These are phyloP conservation scores for Tiliacea aurago DNA, from an alignment of 2,888 invertebrate species.

Conservation along the genomic window DNA sequence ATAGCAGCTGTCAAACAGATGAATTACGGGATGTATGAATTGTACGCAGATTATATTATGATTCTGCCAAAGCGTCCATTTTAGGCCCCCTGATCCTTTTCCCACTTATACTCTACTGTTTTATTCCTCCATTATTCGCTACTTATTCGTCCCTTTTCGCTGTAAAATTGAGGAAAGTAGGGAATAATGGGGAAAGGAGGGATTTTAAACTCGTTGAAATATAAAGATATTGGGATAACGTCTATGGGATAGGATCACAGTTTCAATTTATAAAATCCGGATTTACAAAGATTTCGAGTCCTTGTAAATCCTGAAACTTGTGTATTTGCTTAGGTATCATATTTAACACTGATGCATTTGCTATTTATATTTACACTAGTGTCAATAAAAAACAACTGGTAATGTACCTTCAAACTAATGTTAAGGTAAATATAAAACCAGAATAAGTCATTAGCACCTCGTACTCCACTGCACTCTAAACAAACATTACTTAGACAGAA, in stretches of 20 bases:
- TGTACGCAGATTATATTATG: too few species aligned
- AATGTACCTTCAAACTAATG: conserved; percentile 13
- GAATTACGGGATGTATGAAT: too few species aligned
- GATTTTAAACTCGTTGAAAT: conserved; percentile 18
- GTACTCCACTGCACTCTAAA: conserved; percentile 17
- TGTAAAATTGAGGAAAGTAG: not conserved
- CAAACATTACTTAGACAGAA: conserved; percentile 53
- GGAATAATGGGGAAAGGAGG: not conserved
- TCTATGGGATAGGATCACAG: not conserved
- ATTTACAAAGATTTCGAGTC: not conserved
- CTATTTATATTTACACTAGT: not conserved
- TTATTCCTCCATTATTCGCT: conserved; percentile 3
- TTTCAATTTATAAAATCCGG: conserved; percentile 15
- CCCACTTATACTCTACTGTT: not conserved
- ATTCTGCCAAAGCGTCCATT: too few species aligned
- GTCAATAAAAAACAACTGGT: not conserved
- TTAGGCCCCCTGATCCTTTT: conserved; percentile 11
- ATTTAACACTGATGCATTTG: not conserved
- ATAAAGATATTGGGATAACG: not conserved
- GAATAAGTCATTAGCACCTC: conserved; percentile 38
- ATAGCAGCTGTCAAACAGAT: too few species aligned
- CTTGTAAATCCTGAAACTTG: not conserved
- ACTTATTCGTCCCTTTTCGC: conserved; percentile 6
- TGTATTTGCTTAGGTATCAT: not conserved
- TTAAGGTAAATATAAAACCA: conserved; percentile 28